Base-by-base conservation (phyloP, 2,888 invertebrate genomes). In the Hirtodrosophila duncani region DNA sequence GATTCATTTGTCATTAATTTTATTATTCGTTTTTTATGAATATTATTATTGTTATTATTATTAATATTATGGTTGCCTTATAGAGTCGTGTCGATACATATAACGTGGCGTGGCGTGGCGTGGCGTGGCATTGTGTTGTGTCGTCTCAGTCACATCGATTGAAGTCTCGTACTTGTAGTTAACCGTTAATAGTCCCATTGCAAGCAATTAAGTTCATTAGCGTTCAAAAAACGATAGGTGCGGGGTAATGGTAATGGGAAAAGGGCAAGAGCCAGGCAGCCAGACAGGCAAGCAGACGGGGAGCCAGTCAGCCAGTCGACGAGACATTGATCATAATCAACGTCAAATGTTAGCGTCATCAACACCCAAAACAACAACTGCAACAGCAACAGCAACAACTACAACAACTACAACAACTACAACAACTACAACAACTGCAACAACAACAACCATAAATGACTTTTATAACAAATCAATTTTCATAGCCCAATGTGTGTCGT, bases 201-300 rank as follows among this genome's bases (percentile, higher is more conserved):
- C 68, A 69, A 59, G 68, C 74, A 69, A 69, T 69, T 69, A 74
- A 57, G 51, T 66, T 65, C 68, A 69, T 69, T 68, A 68, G 66
- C 48, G 60, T 36, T 43, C 46, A 18, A 30, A 31, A 17, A 7
- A 18, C 10, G 17, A 30, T 14, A 21, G 24, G n/a, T n/a, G n/a
- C n/a, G n/a, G n/a, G n/a, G n/a, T n/a, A n/a, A n/a, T n/a, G n/a
- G n/a, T n/a, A n/a, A n/a, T n/a, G n/a, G n/a, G n/a, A n/a, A n/a
- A 17, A 11, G 21, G 24, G 8, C 6, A 8, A 16, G 13, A 16
- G n/a, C 17, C n/a, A 7, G 7, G 13, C 1, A 24, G n/a, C n/a
- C n/a, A n/a, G n/a, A n/a, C n/a, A n/a, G n/a, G n/a, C n/a, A n/a
- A n/a, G n/a, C n/a, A n/a, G 26, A 18, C 38, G 33, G 18, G 21